Percentiles rank a stretch among this genome's conserved stretches.
phyloP scores from a whole-genome alignment of 1,140 invertebrate species.

The Arctopsyche grandis region DNA sequence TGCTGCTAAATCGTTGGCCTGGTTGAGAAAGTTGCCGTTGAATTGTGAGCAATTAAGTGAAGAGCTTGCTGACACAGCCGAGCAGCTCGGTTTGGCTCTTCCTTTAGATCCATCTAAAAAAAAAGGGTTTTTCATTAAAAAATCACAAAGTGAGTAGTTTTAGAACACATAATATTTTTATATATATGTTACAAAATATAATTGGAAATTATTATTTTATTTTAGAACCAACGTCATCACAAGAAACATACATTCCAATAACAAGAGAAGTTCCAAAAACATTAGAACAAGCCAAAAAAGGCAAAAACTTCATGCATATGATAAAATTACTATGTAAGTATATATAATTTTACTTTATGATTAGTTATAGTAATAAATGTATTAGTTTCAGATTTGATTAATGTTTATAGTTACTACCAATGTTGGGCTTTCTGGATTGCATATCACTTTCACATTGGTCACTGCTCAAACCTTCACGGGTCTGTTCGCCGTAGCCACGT shows the following conservation, averaged over 20 bases:
- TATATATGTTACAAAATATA: no score
- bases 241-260: no score
- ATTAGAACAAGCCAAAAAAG: neutral
- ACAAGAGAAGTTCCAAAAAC: no score
- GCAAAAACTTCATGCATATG: neutral
- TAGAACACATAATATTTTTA: no score
- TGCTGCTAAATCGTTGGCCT: neutral
- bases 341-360: no score
- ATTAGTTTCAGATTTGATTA: neutral
- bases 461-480: constrained; percentile 43
- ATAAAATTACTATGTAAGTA: constrained; percentile 7
- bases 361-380: no score
- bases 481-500: constrained; percentile 54
- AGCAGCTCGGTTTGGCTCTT: neutral
- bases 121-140: no score
- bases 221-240: no score
- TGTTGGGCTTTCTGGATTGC: constrained; percentile 16
- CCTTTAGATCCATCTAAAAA: neutral
- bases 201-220: no score
- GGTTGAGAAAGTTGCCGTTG: neutral
- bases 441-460: constrained; percentile 26
- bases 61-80: neutral
- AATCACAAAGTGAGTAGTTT: no score
- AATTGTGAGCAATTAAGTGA: neutral
- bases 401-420: constrained; percentile 31